Evolutionary conservation across 2,888 invertebrate genomes (phyloP), one percentile per base, ranked within the genome.

Genomic region (Amphipyra berbera): DNA sequence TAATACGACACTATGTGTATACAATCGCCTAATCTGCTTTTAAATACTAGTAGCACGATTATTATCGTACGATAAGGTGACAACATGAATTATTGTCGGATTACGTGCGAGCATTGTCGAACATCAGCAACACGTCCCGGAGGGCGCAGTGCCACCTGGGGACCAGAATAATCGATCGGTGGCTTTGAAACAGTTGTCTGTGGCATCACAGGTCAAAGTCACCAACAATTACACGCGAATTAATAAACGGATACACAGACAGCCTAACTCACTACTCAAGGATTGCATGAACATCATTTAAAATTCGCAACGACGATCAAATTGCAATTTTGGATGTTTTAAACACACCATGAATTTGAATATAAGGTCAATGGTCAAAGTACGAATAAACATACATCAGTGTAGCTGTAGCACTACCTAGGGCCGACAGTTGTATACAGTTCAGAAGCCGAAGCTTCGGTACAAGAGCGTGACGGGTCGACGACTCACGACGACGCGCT

Each of bases 21-120:
- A 2, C 30, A 61, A 60, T 64, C 64, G 42, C n/a, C 35, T 55
- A 65, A 59, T 50, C n/a, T 52, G 40, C 38, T 12, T 55, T 40
- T 33, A 61, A 50, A 63, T 37, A 56, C 46, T 33, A 41, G 33
- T 47, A 48, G 44, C 30, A 21, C n/a, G 27, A 45, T 56, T 27
- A 30, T 45, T 30, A 14, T 38, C 49, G 59, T 49, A 42, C 52
- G 65, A 69, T 65, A 60, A 65, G 38, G 12, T 21, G 54, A 44
- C 44, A 37, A 5, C 41, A 2, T 41, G 41, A 7, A 14, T 21
- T 21, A 21, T 21, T 21, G 21, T 21, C 21, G 21, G 21, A 21
- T 21, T 2, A 21, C 21, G 21, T 21, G 21, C 21, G 21, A 21
- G 21, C 21, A 21, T 21, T 21, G 21, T 21, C 3, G 21, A 21